These are phyloP conservation scores for Semaprochilodus insignis DNA, from an alignment of 2,797 vertebrate genomes.

Conservation along the genomic window DNA sequence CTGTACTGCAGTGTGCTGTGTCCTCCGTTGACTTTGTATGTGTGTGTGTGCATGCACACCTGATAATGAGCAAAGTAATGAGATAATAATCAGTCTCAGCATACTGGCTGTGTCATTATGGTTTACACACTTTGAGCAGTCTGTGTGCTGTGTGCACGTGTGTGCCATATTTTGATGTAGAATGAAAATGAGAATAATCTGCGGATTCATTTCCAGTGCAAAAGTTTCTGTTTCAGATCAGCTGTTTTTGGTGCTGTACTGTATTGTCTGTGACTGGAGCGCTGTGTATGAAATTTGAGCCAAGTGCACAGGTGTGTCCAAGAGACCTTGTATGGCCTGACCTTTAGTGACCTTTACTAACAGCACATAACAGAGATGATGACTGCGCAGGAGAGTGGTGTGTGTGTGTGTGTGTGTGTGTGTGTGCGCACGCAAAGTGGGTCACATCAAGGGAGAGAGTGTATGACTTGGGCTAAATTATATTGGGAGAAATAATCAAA, in stretches of 20 bases:
- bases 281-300: conserved; percentile 26
- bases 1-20: too few species aligned
- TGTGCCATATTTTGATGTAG: neutral
- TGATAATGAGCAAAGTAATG: conserved; percentile 33
- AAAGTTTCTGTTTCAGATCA: neutral
- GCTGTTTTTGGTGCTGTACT: neutral
- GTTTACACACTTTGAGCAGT: conserved; percentile 21
- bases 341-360: conserved; percentile 43
- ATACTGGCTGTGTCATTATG: conserved; percentile 18
- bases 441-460: neutral
- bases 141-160: neutral
- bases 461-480: neutral
- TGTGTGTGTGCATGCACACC: conserved; percentile 2
- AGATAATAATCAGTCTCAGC: conserved; percentile 40
- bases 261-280: neutral
- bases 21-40: neutral
- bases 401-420: conserved; percentile 15
- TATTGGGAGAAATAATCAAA: neutral
- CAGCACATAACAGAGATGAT: conserved; percentile 35
- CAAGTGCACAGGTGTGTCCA: conserved; percentile 26
- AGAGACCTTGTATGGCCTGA: conserved; percentile 32
- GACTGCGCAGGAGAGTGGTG: conserved; percentile 12
- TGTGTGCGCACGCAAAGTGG: neutral
- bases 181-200: neutral
- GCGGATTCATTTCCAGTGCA: neutral